These are phyloP conservation scores for Aphidius ervi DNA, from an alignment of 1,140 invertebrate genomes.

Conservation along the genomic window DNA sequence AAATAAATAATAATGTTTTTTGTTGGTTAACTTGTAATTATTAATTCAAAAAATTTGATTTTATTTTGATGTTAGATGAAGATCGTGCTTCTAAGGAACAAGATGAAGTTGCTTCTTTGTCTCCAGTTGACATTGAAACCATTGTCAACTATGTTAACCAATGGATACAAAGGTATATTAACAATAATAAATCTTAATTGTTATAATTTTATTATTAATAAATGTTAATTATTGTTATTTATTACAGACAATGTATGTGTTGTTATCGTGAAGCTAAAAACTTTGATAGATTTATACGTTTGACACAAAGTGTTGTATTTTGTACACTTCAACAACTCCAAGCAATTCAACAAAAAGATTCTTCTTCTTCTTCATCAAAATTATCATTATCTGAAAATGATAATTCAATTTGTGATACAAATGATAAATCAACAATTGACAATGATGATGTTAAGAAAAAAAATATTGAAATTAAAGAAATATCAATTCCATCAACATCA, in stretches of 20 bases:
- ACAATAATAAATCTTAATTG: conserved; percentile 4
- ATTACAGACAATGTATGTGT: conserved; percentile 83
- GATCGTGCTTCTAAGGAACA: conserved; percentile 46
- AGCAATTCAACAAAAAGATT: conserved; percentile 60
- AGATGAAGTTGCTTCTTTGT: conserved; percentile 41
- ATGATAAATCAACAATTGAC: too few relatives aligned
- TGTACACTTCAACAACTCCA: conserved; percentile 71
- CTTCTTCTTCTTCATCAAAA: background rate
- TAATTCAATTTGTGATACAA: background rate
- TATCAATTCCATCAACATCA: conserved; percentile 22
- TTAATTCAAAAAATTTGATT: conserved; percentile 13
- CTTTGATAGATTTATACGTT: conserved; percentile 81
- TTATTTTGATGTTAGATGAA: conserved; percentile 39
- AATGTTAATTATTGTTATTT: conserved; percentile 10
- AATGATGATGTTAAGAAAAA: conserved; percentile 35
- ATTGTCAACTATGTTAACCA: conserved; percentile 50
- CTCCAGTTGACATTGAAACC: conserved; percentile 46
- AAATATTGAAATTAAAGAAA: conserved; percentile 29
- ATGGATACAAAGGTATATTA: conserved; percentile 47
- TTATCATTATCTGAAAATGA: background rate
- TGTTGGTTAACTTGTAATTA: background rate
- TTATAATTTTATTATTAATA: background rate
- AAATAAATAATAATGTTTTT: background rate
- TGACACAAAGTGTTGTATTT: conserved; percentile 78
- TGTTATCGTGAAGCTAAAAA: conserved; percentile 87